These are phyloP conservation scores for Onychomys leucogaster DNA, from an alignment of 2,797 vertebrate genomes.

Conservation along the genomic window DNA sequence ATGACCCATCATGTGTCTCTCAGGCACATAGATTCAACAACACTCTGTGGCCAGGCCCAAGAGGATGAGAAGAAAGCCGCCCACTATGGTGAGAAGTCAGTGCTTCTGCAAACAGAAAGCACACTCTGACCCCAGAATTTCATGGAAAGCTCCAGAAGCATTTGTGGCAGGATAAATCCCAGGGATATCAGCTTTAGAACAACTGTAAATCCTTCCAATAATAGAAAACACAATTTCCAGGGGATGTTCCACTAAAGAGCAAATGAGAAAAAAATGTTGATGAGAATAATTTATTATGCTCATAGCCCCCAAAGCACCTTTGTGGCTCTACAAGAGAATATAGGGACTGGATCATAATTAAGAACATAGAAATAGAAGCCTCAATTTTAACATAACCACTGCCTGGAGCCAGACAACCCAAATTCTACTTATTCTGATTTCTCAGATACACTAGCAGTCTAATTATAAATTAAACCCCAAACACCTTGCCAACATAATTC, in stretches of 20 bases:
- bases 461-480: conserved; percentile 34
- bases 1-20: not conserved
- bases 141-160: not conserved
- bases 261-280: not conserved
- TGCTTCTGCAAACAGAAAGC: not conserved
- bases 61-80: not conserved
- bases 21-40: not conserved
- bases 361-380: not conserved
- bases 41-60: not conserved
- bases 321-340: not conserved
- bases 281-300: not conserved
- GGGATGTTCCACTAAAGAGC: not conserved
- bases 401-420: not conserved
- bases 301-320: not conserved
- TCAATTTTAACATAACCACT: not conserved
- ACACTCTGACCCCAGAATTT: not conserved
- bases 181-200: not conserved
- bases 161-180: not conserved
- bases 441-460: not conserved
- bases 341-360: not conserved
- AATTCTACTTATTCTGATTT: not conserved
- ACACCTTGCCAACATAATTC: not conserved
- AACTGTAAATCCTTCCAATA: conserved; percentile 26
- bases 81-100: not conserved
- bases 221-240: not conserved